Evolutionary conservation across 1,140 invertebrate genomes (phyloP), one percentile per base, ranked within the genome.

Genomic region (Cheumatopsyche charites): DNA sequence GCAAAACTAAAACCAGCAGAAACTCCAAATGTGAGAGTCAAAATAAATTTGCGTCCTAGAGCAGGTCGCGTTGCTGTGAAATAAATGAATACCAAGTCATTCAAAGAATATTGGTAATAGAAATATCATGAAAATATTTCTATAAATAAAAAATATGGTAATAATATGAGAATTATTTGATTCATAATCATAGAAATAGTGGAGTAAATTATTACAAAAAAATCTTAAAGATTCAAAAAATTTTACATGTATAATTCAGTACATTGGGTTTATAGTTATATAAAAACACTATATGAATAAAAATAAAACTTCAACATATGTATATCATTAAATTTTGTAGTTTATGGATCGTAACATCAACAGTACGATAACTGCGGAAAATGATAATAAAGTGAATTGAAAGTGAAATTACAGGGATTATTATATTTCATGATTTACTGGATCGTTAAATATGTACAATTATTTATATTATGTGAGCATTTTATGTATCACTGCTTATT

Each of bases 1-100:
- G 82, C 82, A 76, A 85, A 83, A 81, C 82, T 84, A 81, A 85
- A 84, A 75, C 82, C 83, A 19, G 82, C 81, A 9, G 81, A 84
- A 68, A 85, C 81, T 73, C 82, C 83, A 74, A 85, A 83, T 78
- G 82, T 81, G 79, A 84, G 78, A 67, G 83, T 84, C 81, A 85
- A 78, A 78, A 84, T 80, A 79, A 82, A 84, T 62, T 82, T 80
- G 12, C 82, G 82, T 58, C 82, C 82, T 82, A 83, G 81, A 80
- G 82, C 79, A 80, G 80, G 79, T 70, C 80, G 77, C 76, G 82
- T 81, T 23, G 79, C 81, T 82, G 82, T 80, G 78, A 80, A 68
- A 36, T 4, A 36, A 4, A 36, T 4, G 9, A 36, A 4, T 36
- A 36, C 9, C 29, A 36, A n/a, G n/a, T n/a, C n/a, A n/a, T n/a